Evolutionary conservation across 2,888 invertebrate species (phyloP).

Genomic region (Protophormia terraenovae): DNA sequence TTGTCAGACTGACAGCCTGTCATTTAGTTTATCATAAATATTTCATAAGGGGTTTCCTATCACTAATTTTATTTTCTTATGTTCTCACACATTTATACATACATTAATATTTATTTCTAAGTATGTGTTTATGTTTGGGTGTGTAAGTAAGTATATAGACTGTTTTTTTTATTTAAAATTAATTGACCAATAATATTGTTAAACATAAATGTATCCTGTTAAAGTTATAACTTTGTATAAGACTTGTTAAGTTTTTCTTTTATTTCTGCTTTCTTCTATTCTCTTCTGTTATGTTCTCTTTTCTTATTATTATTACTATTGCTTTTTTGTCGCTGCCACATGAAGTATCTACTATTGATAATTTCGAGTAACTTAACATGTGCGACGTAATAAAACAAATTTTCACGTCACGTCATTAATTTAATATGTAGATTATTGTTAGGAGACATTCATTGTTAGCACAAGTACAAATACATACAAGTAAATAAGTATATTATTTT

Average conservation of each 20-base stretch:
- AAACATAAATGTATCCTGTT: slow-evolving; percentile 33
- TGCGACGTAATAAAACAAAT: slow-evolving; percentile 45
- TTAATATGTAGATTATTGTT: slow-evolving; percentile 6
- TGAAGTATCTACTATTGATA: slow-evolving; percentile 10
- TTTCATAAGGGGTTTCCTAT: slow-evolving; percentile 11
- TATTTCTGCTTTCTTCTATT: not conserved
- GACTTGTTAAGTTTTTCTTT: not conserved
- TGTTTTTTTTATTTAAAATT: slow-evolving; percentile 1
- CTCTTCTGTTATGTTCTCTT: not conserved
- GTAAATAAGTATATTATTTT: not conserved
- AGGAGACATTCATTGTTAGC: not conserved
- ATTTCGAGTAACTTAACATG: slow-evolving; percentile 2
- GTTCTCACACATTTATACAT: not conserved
- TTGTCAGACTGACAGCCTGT: not conserved
- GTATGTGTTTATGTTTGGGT: not conserved
- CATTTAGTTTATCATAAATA: slow-evolving; percentile 23
- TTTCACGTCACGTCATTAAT: slow-evolving; percentile 36
- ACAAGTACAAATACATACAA: not conserved
- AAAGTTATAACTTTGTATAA: not conserved
- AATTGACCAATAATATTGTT: slow-evolving; percentile 29
- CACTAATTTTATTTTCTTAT: not conserved
- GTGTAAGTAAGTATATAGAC: not conserved
- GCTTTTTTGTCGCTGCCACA: not conserved
- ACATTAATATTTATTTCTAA: not conserved
- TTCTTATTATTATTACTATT: not conserved